Percentiles rank a stretch among this genome's conserved stretches.
Evolutionary conservation across 2,888 invertebrate species (phyloP).

Genomic region (Lepidocyrtoides sp.): DNA sequence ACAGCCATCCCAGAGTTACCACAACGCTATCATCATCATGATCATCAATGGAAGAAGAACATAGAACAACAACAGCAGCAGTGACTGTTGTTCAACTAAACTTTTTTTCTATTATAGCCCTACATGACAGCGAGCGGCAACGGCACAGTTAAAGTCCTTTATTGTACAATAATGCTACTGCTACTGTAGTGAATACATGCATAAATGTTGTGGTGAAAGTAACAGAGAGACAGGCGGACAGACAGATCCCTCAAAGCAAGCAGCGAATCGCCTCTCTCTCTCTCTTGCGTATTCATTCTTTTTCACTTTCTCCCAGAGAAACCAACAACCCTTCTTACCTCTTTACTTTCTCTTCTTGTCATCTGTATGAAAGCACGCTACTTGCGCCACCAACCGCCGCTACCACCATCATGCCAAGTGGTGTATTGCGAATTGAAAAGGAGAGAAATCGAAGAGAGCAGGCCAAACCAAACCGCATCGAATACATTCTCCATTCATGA

Average conservation of each 20-base stretch:
- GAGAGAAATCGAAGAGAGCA: slow-evolving; percentile 78
- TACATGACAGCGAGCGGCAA: neutral
- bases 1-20: neutral
- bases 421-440: slow-evolving; percentile 70
- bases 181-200: slow-evolving; percentile 30
- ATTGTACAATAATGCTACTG: slow-evolving; percentile 6
- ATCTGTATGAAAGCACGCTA: slow-evolving; percentile 59
- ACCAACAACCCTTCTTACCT: slow-evolving; percentile 59
- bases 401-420: slow-evolving; percentile 65
- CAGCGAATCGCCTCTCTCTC: slow-evolving; percentile 15
- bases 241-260: neutral
- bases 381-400: slow-evolving; percentile 45
- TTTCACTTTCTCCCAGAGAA: too few species aligned
- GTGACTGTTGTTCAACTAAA: neutral
- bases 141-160: slow-evolving; percentile 4
- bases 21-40: slow-evolving; percentile 4
- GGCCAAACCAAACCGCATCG: slow-evolving; percentile 73
- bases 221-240: slow-evolving; percentile 51
- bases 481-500: slow-evolving; percentile 77
- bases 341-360: slow-evolving; percentile 60
- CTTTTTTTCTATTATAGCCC: too few species aligned
- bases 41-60: neutral
- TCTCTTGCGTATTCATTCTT: neutral
- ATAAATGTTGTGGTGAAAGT: slow-evolving; percentile 69
- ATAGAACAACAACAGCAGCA: slow-evolving; percentile 32